Evolutionary conservation across 2,113 vertebrate genomes (phyloP), one percentile per base, ranked within the genome.

Genomic region (Smithornis capensis): DNA sequence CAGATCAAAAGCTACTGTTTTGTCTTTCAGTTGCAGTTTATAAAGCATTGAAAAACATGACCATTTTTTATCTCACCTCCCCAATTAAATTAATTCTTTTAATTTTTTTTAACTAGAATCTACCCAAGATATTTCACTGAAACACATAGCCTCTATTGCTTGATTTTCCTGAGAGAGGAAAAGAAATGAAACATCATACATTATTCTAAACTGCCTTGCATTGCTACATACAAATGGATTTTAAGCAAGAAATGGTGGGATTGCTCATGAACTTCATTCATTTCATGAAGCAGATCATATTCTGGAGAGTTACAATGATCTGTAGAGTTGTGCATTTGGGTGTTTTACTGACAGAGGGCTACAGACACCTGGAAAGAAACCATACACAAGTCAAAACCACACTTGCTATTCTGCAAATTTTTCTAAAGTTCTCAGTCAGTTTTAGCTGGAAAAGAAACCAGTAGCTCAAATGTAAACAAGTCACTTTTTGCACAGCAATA

Each of bases 351-450:
- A 23, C 9, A 62, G n/a, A 57, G 44, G 33, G 19, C 38, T 63
- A 64, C 2, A 31, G 27, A 24, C n/a, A 65, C 19, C 23, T 59
- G 56, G 27, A 53, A 59, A 37, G 38, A 70, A 35, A 53, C 18
- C 13, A 7, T 9, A 19, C 12, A 23, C 14, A 14, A 2, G 12
- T 21, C 33, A 65, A 76, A 37, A 4, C 13, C 44, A 45, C 0
- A 0, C 10, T 12, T 40, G 59, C 59, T 44, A n/a, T 45, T 45
- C 21, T 0, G 3, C 8, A 21, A 18, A 6, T n/a, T 35, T 45
- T 68, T 73, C 28, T 11, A 10, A 68, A 37, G 13, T 52, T 35
- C n/a, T 59, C 19, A 53, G 62, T 3, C 35, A 47, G 49, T 8
- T 45, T 49, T 8, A 12, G 14, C 24, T 37, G 25, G n/a, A 52